phyloP scores from a whole-genome alignment of 2,797 vertebrate species.

The Acanthiza pusilla region DNA sequence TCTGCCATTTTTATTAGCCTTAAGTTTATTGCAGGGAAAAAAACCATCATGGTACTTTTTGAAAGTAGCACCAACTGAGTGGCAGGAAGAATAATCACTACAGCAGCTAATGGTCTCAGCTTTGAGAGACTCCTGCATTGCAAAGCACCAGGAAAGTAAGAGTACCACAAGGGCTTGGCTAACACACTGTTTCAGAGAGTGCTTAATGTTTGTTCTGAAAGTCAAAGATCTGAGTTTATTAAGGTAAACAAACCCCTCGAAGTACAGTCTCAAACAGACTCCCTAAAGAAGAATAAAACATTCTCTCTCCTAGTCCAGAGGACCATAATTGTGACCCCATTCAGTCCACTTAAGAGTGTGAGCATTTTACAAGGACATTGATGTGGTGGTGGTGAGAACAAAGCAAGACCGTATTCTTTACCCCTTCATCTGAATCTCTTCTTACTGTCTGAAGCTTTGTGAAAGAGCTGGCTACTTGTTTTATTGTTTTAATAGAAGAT shows the following conservation, averaged over 20 bases:
- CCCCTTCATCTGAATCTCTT: not conserved
- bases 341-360: not conserved
- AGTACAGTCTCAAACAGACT: not conserved
- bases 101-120: not conserved
- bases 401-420: not conserved
- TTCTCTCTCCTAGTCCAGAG: not conserved
- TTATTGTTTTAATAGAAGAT: not conserved
- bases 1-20: not conserved
- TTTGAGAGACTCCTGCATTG: not conserved
- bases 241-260: not conserved
- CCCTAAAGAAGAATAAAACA: not conserved
- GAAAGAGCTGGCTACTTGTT: not conserved
- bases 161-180: not conserved
- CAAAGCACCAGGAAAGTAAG: not conserved
- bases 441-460: not conserved
- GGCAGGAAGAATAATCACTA: not conserved
- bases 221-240: not conserved
- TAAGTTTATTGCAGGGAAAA: not conserved
- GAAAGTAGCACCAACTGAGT: not conserved
- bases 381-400: not conserved
- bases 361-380: not conserved
- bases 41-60: not conserved
- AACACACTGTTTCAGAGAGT: not conserved
- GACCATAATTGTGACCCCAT: not conserved
- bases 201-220: not conserved